Evolutionary conservation across 1,140 invertebrate species (phyloP).

Genomic region (Trichogramma pretiosum): DNA sequence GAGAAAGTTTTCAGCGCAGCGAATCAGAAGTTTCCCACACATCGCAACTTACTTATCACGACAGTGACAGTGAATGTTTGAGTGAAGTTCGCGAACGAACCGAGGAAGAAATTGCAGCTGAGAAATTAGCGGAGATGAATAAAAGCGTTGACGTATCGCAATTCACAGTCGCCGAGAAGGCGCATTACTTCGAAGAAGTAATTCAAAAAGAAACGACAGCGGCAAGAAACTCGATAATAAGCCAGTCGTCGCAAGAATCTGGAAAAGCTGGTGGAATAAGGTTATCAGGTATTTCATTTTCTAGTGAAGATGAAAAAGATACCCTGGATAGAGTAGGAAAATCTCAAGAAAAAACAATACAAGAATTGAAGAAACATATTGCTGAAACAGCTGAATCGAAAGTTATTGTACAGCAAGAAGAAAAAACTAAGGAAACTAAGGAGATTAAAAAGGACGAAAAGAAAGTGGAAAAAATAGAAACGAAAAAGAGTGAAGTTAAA

Average conservation of each 20-base stretch:
- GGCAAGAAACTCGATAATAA: conserved; percentile 17
- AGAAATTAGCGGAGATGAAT: conserved; percentile 25
- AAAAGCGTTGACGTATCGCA: conserved; percentile 35
- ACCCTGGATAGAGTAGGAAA: too few relatives aligned
- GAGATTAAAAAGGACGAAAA: conserved; percentile 10
- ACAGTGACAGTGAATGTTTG: conserved; percentile 38
- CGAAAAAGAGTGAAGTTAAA: neutral
- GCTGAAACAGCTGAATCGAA: too few relatives aligned
- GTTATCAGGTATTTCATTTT: conserved; percentile 13
- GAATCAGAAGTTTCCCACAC: conserved; percentile 42
- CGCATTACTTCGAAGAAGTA: conserved; percentile 43
- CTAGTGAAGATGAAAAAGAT: conserved; percentile 10
- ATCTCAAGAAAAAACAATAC: too few relatives aligned
- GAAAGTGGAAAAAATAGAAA: conserved; percentile 5
- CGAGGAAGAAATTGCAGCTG: conserved; percentile 27
- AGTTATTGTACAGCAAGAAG: too few relatives aligned
- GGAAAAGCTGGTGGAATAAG: neutral
- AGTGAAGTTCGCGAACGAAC: conserved; percentile 11
- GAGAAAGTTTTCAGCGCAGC: conserved; percentile 40
- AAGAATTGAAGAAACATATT: too few relatives aligned
- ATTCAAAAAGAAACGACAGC: conserved; percentile 38
- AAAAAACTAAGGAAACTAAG: too few relatives aligned
- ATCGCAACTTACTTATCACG: conserved; percentile 37
- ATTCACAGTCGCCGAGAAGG: conserved; percentile 43
- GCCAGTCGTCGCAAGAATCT: conserved; percentile 17